A percentile compares a stretch with the other conserved stretches of the same genome.
Evolutionary conservation across 1,140 invertebrate species (phyloP).

Genomic region (Nasonia giraulti): DNA sequence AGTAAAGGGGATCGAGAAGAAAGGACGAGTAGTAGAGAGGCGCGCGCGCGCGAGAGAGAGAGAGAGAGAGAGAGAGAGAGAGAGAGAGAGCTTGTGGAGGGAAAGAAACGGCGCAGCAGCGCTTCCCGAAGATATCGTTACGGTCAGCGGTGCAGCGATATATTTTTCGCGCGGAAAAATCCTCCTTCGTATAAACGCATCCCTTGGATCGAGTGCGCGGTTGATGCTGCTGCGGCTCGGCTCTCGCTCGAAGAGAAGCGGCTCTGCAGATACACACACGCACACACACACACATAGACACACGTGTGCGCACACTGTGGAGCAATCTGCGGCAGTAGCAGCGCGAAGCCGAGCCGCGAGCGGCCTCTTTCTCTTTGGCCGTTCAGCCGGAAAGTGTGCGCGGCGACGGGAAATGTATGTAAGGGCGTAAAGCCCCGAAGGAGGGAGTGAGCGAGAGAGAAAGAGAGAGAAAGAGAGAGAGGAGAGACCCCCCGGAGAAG

Average conservation of each 20-base stretch:
- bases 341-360: background rate
- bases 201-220: background rate
- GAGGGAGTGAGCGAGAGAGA: background rate
- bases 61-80: background rate
- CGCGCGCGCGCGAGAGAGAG: background rate
- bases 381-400: background rate
- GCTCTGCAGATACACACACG: no score
- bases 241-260: no score
- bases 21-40: background rate
- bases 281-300: no score
- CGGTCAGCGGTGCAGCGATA: conserved; percentile 10
- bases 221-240: no score
- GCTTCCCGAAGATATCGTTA: conserved; percentile 17
- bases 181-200: background rate
- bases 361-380: background rate
- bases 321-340: background rate
- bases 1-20: background rate
- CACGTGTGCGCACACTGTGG: background rate
- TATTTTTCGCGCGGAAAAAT: conserved; percentile 7
- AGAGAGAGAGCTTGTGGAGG: background rate
- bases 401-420: conserved; percentile 22
- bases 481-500: background rate
- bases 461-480: background rate
- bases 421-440: conserved; percentile 1
- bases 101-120: background rate